Evolutionary conservation across 2,113 vertebrate species (phyloP), one percentile per base, ranked within the genome.

Genomic region (Sula dactylatra): DNA sequence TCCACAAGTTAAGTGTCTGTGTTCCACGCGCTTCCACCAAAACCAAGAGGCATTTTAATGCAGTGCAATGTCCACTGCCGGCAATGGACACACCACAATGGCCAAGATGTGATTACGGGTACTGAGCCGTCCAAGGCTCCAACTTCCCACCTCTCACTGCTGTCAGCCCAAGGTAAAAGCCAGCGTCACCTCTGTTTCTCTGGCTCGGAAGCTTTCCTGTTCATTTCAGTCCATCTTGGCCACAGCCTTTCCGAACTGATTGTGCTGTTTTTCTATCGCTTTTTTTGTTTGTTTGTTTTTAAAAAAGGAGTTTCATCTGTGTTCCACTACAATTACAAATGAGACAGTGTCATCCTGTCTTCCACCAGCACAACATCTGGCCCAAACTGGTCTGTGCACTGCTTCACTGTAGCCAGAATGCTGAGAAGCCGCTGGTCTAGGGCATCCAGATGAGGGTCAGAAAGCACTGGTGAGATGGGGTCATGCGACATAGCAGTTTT

Each of bases 281-380:
- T 95, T 81, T 81, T 81, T 86, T 36, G 34, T 50, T 66, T 54
- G n/a, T 72, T 71, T 93, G 19, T 90, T 91, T 70, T 59, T 26
- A 3, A 93, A 97, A 98, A 98, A 97, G 93, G 84, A 98, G 98
- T 97, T 95, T 86, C 83, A 79, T 94, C 91, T 84, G 49, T 82
- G 91, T 67, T 92, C 86, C 36, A 62, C 64, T 96, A 90, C 54
- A 70, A 78, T 98, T 97, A 98, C 97, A 98, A 98, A 94, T 99
- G 99, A 54, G 99, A 99, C 82, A 99, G 98, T 62, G 99, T 99
- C 98, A 99, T 99, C 97, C 99, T 98, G 97, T 99, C 99, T 97
- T 99, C 99, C 93, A 99, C 99, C 83, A 99, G 98, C 49, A 99
- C 99, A 70, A 98, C 97, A 38, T 99, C 99, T 25, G 98, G 94